Evolutionary conservation across 1,140 invertebrate genomes (phyloP).

Genomic region (Microplitis demolitor): DNA sequence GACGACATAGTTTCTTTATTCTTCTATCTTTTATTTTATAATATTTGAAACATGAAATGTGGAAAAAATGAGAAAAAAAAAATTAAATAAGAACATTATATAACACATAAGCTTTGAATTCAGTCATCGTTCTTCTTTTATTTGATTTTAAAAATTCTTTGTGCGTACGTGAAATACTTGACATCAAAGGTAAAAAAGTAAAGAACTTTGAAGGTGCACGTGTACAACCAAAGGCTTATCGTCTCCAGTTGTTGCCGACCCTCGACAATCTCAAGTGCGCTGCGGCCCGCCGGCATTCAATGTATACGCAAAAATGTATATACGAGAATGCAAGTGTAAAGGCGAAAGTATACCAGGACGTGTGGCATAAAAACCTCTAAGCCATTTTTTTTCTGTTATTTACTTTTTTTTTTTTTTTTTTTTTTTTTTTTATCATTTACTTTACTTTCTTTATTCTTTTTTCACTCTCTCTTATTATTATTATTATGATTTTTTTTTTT

Average conservation of each 20-base stretch:
- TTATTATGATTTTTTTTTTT: conserved; percentile 3
- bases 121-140: conserved; percentile 20
- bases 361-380: not conserved
- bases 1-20: no score
- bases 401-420: no score
- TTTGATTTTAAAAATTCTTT: conserved; percentile 38
- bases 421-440: no score
- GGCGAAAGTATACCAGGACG: not conserved
- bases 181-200: conserved; percentile 39
- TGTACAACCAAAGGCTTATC: conserved; percentile 37
- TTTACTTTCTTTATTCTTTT: no score
- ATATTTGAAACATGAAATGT: no score
- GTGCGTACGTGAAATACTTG: conserved; percentile 28
- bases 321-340: not conserved
- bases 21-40: no score
- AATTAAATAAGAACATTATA: no score
- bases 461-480: no score
- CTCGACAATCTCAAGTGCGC: conserved; percentile 37
- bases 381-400: no score
- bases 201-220: conserved; percentile 40
- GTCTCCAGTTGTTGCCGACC: conserved; percentile 27
- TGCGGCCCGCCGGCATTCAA: conserved; percentile 30
- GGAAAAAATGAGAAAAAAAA: no score
- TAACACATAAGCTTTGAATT: not conserved
- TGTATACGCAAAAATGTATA: conserved; percentile 2